Evolutionary conservation across 2,113 vertebrate genomes (phyloP).

Genomic region (Equus quagga): DNA sequence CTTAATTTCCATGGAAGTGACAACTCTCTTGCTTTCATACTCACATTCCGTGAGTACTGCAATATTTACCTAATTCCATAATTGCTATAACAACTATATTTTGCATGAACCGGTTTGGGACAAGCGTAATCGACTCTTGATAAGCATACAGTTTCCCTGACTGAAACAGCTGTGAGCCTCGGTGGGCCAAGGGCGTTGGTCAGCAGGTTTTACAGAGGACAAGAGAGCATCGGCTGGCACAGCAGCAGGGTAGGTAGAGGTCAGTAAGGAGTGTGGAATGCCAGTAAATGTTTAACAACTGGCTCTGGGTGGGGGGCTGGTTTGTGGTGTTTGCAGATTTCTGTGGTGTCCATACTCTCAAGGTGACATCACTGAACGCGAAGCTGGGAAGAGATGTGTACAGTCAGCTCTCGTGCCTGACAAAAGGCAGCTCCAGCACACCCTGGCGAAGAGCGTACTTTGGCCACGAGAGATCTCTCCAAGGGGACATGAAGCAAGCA

Average conservation of each 20-base stretch:
- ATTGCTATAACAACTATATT: conserved; percentile 76
- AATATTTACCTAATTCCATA: conserved; percentile 76
- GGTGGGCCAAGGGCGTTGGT: fast-evolving
- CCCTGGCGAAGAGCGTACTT: not conserved
- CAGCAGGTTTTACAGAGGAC: not conserved
- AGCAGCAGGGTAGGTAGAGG: not conserved
- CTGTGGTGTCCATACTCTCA: not conserved
- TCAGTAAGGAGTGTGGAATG: not conserved
- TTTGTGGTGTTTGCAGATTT: not conserved
- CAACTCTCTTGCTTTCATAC: conserved; percentile 63
- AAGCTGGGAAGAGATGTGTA: not conserved
- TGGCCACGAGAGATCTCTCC: not conserved
- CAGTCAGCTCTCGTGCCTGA: not conserved
- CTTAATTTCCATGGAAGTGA: conserved; percentile 79
- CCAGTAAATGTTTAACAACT: not conserved
- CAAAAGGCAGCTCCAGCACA: not conserved
- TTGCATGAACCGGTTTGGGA: conserved; percentile 69
- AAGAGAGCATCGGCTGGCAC: not conserved
- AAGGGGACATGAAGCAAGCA: not conserved
- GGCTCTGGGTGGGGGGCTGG: not conserved
- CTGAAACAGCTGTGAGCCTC: conserved; percentile 27
- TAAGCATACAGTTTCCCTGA: not conserved
- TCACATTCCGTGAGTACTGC: conserved; percentile 47
- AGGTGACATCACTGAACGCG: not conserved
- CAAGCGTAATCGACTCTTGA: conserved; percentile 52